Conservation (phyloP, 2,888 invertebrate genomes). For the Cryptus viduatorius region DNA sequence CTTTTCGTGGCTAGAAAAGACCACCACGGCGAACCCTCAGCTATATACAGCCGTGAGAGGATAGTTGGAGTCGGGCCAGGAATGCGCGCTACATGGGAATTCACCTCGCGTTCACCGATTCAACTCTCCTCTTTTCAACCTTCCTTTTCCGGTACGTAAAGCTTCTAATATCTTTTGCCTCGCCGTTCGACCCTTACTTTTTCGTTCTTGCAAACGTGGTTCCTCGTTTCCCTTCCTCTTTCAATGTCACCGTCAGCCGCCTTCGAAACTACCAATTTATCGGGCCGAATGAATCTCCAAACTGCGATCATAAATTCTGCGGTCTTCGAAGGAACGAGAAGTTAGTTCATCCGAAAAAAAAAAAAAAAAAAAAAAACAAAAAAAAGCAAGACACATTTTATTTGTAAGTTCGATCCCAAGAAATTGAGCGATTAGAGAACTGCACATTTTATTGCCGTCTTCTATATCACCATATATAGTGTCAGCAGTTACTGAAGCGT, state of each 20-base stretch:
- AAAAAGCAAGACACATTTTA: not conserved
- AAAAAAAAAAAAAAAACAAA: too few relatives aligned
- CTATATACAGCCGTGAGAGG: constrained; percentile 16
- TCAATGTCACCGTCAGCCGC: constrained; percentile 40
- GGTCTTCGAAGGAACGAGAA: not conserved
- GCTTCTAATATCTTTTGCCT: constrained; percentile 71
- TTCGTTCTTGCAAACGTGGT: constrained; percentile 4
- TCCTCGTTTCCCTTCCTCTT: constrained; percentile 2
- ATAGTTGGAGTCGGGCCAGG: constrained; percentile 60
- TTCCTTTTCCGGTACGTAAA: constrained; percentile 72
- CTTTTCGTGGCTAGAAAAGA: constrained; percentile 40
- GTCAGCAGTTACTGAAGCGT: too few relatives aligned
- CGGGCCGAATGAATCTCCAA: constrained; percentile 4
- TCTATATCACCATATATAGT: too few relatives aligned
- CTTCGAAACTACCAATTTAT: constrained; percentile 37
- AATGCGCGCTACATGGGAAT: constrained; percentile 41
- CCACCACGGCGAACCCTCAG: constrained; percentile 3
- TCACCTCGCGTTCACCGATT: constrained; percentile 49
- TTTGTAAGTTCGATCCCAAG: not conserved
- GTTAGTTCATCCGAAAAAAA: not conserved
- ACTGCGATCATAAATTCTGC: not conserved
- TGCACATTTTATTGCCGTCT: too few relatives aligned
- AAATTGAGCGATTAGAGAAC: not conserved
- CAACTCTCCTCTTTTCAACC: constrained; percentile 43
- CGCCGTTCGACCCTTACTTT: constrained; percentile 44